Conservation (phyloP, 2,888 invertebrate species). For the Gastracanthus pulcherrimus region DNA sequence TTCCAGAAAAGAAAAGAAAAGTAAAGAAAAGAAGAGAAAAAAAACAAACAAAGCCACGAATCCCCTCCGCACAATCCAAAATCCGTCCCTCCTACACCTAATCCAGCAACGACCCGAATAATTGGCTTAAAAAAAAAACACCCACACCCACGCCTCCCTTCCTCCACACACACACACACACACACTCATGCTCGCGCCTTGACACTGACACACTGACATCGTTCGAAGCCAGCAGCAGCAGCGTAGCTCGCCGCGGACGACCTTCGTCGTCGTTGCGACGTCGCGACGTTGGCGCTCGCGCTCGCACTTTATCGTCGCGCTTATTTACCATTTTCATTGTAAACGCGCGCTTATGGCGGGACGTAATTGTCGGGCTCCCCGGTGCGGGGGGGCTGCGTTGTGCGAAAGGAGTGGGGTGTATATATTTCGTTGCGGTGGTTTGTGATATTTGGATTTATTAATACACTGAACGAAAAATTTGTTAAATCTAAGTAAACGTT, state of each 20-base stretch:
- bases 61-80: too few relatives aligned
- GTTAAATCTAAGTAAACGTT: too few relatives aligned
- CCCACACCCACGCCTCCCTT: not conserved
- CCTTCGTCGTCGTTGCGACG: constrained; percentile 32
- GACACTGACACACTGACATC: constrained; percentile 60
- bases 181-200: constrained; percentile 25
- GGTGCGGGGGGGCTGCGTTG: not conserved
- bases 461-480: too few relatives aligned
- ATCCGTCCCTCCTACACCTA: not conserved
- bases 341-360: not conserved
- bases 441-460: too few relatives aligned
- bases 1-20: not conserved
- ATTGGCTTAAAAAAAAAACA: not conserved
- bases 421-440: too few relatives aligned
- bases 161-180: not conserved
- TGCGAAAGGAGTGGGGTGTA: too few relatives aligned
- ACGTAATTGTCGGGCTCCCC: not conserved
- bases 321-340: not conserved
- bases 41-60: too few relatives aligned
- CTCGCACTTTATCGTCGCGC: not conserved
- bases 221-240: constrained; percentile 33
- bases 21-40: not conserved
- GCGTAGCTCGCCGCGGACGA: constrained; percentile 14
- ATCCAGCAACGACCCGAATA: not conserved
- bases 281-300: constrained; percentile 16